A percentile compares a stretch with the other conserved stretches of the same genome.
Conservation (phyloP, 2,888 invertebrate genomes). For the Perithous albicinctus region DNA sequence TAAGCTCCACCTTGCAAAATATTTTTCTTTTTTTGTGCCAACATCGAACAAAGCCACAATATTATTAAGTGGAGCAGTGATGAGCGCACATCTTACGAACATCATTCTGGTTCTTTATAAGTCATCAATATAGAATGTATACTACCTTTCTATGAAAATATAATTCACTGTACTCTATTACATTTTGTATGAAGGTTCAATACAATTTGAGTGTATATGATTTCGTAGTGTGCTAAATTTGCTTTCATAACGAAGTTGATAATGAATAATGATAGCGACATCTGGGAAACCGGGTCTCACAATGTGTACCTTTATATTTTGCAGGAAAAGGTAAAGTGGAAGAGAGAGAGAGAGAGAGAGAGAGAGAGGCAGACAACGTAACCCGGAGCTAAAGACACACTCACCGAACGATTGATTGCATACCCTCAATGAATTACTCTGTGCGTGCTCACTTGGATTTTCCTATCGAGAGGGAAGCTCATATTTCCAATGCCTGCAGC, state of each 20-base stretch:
- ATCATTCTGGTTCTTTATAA: not conserved
- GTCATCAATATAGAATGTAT: too few relatives aligned
- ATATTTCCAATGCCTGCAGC: not conserved
- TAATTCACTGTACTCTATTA: too few relatives aligned
- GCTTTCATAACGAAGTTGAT: not conserved
- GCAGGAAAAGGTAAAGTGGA: not conserved
- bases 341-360: not conserved
- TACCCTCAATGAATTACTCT: conserved; percentile 31
- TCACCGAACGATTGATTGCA: conserved; percentile 41
- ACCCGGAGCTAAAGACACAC: not conserved
- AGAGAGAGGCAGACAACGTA: not conserved
- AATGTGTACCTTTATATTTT: not conserved
- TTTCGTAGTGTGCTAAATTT: not conserved
- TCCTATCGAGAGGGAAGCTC: not conserved
- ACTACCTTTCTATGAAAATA: too few relatives aligned
- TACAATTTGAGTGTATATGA: not conserved
- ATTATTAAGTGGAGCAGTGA: not conserved
- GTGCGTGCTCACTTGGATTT: conserved; percentile 7
- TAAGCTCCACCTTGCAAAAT: conserved; percentile 21
- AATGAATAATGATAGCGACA: not conserved
- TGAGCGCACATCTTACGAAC: not conserved
- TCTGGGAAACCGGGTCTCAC: not conserved
- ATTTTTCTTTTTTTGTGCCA: conserved; percentile 34
- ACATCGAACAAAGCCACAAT: conserved; percentile 3
- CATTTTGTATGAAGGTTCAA: too few relatives aligned